These are phyloP conservation scores for Nothoprocta perdicaria DNA, from an alignment of 2,113 vertebrate genomes.

Conservation along the genomic window DNA sequence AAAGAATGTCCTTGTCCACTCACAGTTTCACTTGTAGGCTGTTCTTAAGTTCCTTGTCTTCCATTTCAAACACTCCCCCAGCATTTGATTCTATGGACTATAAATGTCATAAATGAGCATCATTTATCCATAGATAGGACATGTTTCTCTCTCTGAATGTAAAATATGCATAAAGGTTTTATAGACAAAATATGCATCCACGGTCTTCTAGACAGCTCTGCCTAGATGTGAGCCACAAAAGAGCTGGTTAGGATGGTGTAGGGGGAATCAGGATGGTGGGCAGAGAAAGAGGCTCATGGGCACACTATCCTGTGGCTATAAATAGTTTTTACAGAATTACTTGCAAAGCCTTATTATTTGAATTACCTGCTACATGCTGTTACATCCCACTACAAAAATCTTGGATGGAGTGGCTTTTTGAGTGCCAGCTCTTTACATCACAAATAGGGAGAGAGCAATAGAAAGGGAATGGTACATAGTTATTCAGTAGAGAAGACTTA, in stretches of 20 bases:
- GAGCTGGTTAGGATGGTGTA: background rate
- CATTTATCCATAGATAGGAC: background rate
- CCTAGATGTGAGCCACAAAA: background rate
- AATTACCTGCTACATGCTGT: background rate
- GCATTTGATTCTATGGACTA: background rate
- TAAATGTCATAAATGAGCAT: background rate
- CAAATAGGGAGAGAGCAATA: background rate
- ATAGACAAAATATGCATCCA: too few species aligned
- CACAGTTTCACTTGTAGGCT: background rate
- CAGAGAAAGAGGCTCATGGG: background rate
- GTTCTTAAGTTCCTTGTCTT: background rate
- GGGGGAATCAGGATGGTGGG: background rate
- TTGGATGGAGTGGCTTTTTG: fast-evolving
- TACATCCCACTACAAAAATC: background rate
- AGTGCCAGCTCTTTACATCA: background rate
- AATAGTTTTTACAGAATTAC: background rate
- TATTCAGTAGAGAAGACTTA: background rate
- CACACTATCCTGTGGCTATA: background rate
- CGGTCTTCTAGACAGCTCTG: background rate
- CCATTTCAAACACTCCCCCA: background rate
- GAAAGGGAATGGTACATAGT: background rate
- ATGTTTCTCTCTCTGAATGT: background rate
- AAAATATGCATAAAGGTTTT: background rate
- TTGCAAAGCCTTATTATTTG: background rate
- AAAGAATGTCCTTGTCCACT: background rate